Percentiles rank a stretch among this genome's conserved stretches.
Conservation (phyloP, 2,888 invertebrate genomes). For the Gnatocerus cornutus region DNA sequence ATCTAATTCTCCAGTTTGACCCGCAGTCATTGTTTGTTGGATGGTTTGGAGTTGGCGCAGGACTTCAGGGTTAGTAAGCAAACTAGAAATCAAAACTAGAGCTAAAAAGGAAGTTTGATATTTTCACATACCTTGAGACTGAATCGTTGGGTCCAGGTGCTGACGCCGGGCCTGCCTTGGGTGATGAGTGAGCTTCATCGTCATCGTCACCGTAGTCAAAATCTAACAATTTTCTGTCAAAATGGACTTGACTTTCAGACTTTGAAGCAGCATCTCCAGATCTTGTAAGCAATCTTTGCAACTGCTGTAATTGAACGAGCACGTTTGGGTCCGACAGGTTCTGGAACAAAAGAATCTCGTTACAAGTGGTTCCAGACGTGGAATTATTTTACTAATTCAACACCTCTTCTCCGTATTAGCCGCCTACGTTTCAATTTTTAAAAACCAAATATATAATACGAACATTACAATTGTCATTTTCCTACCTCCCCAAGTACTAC, state of each 20-base stretch:
- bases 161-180: constrained; percentile 68
- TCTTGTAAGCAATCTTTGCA: constrained; percentile 76
- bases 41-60: constrained; percentile 89
- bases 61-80: constrained; percentile 90
- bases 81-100: no score
- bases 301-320: constrained; percentile 76
- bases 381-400: no score
- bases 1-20: constrained; percentile 75
- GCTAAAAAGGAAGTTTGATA: no score
- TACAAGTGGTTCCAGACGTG: neutral
- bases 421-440: no score
- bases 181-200: constrained; percentile 78
- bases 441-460: no score
- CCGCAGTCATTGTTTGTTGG: constrained; percentile 70
- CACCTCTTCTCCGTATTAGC: no score
- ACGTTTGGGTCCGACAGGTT: constrained; percentile 67
- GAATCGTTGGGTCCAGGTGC: constrained; percentile 64
- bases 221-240: constrained; percentile 89
- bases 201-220: constrained; percentile 96
- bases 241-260: constrained; percentile 75
- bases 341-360: constrained; percentile 57
- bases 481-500: no score
- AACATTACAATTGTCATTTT: no score
- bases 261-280: constrained; percentile 58
- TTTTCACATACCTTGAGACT: constrained; percentile 55